These are phyloP conservation scores for Ophioninae sp. DNA, from an alignment of 2,888 invertebrate genomes.

Conservation along the genomic window DNA sequence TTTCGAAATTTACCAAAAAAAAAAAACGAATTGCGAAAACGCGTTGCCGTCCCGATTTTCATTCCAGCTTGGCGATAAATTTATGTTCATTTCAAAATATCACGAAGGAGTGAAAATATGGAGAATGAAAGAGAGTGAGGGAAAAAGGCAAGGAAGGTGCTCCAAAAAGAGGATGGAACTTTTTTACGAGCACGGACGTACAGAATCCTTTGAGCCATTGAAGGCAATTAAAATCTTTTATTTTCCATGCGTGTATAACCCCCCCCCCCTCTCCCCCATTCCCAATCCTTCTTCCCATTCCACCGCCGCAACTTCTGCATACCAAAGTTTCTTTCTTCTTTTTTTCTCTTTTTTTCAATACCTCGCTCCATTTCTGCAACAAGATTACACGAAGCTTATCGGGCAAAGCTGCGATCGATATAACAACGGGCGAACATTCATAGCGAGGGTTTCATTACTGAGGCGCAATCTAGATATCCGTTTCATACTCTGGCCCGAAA, in stretches of 20 bases:
- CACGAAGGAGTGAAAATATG: too few species aligned
- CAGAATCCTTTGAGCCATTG: constrained; percentile 55
- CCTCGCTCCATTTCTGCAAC: not conserved
- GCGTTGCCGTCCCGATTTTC: too few species aligned
- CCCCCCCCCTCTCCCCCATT: not conserved
- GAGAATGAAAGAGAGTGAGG: constrained; percentile 1
- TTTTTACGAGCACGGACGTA: constrained; percentile 28
- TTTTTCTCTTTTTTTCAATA: not conserved
- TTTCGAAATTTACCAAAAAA: too few species aligned
- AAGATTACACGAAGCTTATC: not conserved
- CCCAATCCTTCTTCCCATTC: not conserved
- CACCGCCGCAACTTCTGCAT: too few species aligned
- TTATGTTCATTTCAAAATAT: too few species aligned
- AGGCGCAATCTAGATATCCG: not conserved
- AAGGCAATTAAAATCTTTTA: constrained; percentile 57
- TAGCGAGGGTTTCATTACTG: not conserved
- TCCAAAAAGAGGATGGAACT: constrained; percentile 33
- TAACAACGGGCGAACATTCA: not conserved
- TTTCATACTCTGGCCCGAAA: not conserved
- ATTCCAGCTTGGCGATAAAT: too few species aligned
- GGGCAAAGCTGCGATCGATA: not conserved
- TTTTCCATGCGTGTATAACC: constrained; percentile 26
- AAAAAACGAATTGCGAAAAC: too few species aligned
- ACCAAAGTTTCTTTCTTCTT: not conserved
- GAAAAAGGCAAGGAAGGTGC: not conserved